Conservation (phyloP, 2,113 vertebrate genomes). For the Acrocephalus kingi region DNA sequence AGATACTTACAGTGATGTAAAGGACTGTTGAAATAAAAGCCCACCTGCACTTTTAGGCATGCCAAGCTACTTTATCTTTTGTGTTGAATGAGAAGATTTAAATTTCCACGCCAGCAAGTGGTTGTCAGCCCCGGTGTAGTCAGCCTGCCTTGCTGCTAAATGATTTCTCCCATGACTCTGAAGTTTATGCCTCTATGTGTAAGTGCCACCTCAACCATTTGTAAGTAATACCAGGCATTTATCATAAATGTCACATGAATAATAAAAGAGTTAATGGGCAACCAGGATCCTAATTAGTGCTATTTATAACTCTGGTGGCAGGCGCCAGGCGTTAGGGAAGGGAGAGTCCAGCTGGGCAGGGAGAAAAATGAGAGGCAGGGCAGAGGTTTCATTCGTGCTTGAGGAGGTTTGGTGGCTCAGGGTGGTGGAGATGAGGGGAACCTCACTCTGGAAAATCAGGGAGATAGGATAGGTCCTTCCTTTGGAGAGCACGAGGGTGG, state of each 20-base stretch:
- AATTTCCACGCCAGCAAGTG: not conserved
- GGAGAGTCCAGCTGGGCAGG: not conserved
- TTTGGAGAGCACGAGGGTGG: not conserved
- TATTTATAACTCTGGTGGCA: not conserved
- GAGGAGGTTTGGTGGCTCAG: not conserved
- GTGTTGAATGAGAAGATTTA: not conserved
- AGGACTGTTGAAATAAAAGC: not conserved
- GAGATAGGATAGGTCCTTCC: not conserved
- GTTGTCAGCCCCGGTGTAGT: not conserved
- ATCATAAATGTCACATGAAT: constrained; percentile 41
- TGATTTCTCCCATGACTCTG: not conserved
- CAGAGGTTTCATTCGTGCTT: not conserved
- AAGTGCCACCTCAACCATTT: constrained; percentile 33
- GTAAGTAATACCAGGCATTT: not conserved
- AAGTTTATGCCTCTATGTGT: not conserved
- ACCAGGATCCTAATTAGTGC: not conserved
- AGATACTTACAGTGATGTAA: not conserved
- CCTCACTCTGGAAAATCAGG: not conserved
- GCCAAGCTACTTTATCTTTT: not conserved
- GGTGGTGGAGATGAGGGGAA: not conserved
- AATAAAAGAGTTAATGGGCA: constrained; percentile 39
- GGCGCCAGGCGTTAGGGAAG: not conserved
- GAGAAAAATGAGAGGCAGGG: not conserved
- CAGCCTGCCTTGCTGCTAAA: not conserved
- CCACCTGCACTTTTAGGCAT: not conserved